Evolutionary conservation across 2,113 vertebrate genomes (phyloP), one percentile per base, ranked within the genome.

Genomic region (Ptilonorhynchus violaceus): DNA sequence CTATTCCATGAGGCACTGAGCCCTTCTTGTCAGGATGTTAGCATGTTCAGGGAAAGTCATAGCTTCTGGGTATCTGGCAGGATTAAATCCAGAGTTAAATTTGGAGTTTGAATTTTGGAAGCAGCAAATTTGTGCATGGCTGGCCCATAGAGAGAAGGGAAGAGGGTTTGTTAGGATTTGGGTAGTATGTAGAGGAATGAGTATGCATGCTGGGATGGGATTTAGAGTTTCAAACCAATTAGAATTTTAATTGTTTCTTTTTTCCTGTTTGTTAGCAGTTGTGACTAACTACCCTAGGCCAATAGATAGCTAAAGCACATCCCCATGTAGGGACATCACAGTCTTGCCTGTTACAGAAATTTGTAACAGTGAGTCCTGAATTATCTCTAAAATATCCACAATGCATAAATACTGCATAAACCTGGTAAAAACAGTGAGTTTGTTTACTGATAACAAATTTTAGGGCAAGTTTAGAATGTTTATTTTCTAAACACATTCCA

Each of bases 221-320:
- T 96, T 96, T 96, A 60, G 77, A 91, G 89, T 92, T 96, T 95
- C 96, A 97, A 96, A 72, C 86, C 89, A 95, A 95, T 94, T 95
- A 95, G 83, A 85, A 92, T 95, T 96, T 91, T 93, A 95, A 92
- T 95, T 84, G 88, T 97, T 96, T 85, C 88, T 69, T 63, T 80
- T 92, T 87, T 81, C 5, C 67, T 88, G 69, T 96, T 96, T 96
- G 76, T 93, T 95, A 95, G 86, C 89, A 75, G 73, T 70, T 94
- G 80, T 84, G 64, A 89, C 92, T 81, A 96, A 92, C 73, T 81
- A 96, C 80, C 64, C 52, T 80, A 84, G 83, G 89, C 91, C 89
- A 68, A 55, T 31, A 78, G 52, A 53, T 3, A 92, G 52, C 70
- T 93, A 74, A 84, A 85, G 44, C 60, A 87, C 41, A 33, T 88